Conservation (phyloP, 1,140 invertebrate genomes). For the Periplaneta americana region DNA sequence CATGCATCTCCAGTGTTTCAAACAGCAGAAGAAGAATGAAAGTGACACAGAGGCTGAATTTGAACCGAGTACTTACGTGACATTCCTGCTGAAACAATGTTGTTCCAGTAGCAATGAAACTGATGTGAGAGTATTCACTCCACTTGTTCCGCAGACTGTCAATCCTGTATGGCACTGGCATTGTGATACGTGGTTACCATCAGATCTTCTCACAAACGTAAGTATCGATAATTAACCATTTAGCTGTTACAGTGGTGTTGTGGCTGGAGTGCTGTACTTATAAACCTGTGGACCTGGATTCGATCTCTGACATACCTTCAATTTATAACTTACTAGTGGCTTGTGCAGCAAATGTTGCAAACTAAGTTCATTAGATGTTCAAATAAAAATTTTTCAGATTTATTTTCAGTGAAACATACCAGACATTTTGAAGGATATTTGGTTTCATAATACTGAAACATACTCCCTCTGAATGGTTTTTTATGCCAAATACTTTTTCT, state of each 20-base stretch:
- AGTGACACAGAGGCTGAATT: background rate
- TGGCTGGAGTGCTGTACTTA: no score
- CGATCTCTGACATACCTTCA: no score
- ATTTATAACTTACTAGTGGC: no score
- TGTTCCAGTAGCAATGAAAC: background rate
- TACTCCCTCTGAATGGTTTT: no score
- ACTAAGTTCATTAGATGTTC: no score
- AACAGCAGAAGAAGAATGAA: background rate
- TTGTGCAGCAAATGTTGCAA: no score
- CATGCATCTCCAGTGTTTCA: constrained; percentile 42
- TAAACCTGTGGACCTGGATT: no score
- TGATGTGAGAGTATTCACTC: background rate
- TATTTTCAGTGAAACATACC: no score
- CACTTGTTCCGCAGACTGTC: constrained; percentile 32
- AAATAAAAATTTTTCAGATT: no score
- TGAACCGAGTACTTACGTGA: background rate
- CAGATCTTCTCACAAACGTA: constrained; percentile 49
- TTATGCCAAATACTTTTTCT: no score
- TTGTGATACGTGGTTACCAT: constrained; percentile 43
- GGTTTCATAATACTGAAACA: no score
- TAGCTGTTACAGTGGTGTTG: background rate
- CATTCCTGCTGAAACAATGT: background rate
- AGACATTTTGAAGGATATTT: no score
- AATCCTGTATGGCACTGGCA: constrained; percentile 51
- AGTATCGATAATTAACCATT: constrained; percentile 17